Percentiles rank a stretch among this genome's conserved stretches.
Conservation (phyloP, 2,888 invertebrate species). For the Lymantria dispar region DNA sequence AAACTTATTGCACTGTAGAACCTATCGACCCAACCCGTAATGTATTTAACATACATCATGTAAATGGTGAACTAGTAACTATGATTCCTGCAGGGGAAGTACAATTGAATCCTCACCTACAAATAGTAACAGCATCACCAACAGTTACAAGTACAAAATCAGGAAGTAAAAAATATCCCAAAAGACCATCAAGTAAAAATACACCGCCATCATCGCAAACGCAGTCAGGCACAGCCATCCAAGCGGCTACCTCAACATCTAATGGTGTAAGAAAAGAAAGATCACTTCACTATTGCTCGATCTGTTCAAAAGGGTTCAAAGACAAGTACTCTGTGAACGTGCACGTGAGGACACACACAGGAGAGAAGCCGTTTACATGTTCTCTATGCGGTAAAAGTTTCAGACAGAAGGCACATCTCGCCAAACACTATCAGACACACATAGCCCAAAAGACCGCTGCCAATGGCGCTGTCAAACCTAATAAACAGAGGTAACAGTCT, state of each 20-base stretch:
- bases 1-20: slow-evolving; percentile 85
- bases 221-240: slow-evolving; percentile 65
- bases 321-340: slow-evolving; percentile 99
- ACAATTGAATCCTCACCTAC: slow-evolving; percentile 75
- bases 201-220: slow-evolving; percentile 65
- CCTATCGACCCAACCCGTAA: slow-evolving; percentile 75
- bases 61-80: slow-evolving; percentile 72
- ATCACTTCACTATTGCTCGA: slow-evolving; percentile 94
- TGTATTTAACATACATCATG: slow-evolving; percentile 82
- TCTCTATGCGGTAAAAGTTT: slow-evolving; percentile 96
- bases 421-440: slow-evolving; percentile 96
- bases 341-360: slow-evolving; percentile 98
- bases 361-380: slow-evolving; percentile 98
- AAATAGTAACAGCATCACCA: slow-evolving; percentile 83
- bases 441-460: slow-evolving; percentile 91
- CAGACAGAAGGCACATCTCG: slow-evolving; percentile 94
- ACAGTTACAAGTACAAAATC: slow-evolving; percentile 84
- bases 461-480: slow-evolving; percentile 83
- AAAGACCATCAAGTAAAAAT: slow-evolving; percentile 82
- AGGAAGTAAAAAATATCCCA: slow-evolving; percentile 85
- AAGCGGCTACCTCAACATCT: slow-evolving; percentile 84
- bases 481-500: slow-evolving; percentile 74
- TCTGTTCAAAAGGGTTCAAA: slow-evolving; percentile 96
- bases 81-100: slow-evolving; percentile 75
- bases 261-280: slow-evolving; percentile 92